A percentile compares a stretch with the other conserved stretches of the same genome.
These are phyloP conservation scores for Xanthia icteritia DNA, from an alignment of 2,888 invertebrate genomes.

Conservation along the genomic window DNA sequence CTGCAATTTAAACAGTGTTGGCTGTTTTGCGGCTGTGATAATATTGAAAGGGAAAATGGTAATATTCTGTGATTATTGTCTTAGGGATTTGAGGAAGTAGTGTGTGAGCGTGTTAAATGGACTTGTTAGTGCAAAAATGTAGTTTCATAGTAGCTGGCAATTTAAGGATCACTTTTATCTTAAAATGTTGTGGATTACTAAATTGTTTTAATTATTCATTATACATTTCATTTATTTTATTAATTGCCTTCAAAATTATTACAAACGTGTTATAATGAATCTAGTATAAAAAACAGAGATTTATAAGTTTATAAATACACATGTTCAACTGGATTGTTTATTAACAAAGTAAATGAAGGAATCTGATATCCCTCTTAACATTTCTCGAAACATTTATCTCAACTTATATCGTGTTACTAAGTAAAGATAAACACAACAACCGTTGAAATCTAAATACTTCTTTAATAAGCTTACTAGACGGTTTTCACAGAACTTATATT, in stretches of 20 bases:
- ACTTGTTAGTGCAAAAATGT: background rate
- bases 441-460: slow-evolving; percentile 44
- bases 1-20: slow-evolving; percentile 44
- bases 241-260: background rate
- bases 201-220: background rate
- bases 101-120: slow-evolving; percentile 1
- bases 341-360: slow-evolving; percentile 33
- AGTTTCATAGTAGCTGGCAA: background rate
- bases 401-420: slow-evolving; percentile 42
- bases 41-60: slow-evolving; percentile 29
- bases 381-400: slow-evolving; percentile 38
- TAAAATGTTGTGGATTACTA: background rate
- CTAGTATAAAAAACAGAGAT: background rate
- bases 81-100: slow-evolving; percentile 4
- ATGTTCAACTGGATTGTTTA: slow-evolving; percentile 14
- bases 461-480: slow-evolving; percentile 4
- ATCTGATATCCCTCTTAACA: slow-evolving; percentile 33
- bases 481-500: slow-evolving; percentile 14
- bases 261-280: no score
- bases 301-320: background rate
- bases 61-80: slow-evolving; percentile 7
- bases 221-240: no score
- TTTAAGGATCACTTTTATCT: background rate
- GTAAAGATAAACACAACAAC: slow-evolving; percentile 30
- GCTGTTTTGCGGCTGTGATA: slow-evolving; percentile 12